Conservation (phyloP, 1,140 invertebrate species). For the Battus philenor region DNA sequence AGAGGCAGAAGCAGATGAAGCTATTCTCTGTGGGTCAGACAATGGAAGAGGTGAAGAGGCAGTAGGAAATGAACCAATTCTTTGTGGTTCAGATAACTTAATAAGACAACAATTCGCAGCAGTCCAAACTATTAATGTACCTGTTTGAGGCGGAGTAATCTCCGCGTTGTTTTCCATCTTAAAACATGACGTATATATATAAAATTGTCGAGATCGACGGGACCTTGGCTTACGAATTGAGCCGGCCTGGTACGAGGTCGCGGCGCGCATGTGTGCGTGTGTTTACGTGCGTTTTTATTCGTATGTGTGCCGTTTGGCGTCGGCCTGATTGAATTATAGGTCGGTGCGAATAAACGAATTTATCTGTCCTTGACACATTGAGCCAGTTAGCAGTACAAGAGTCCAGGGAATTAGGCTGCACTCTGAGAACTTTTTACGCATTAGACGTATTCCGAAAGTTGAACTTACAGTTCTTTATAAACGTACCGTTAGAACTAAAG, state of each 20-base stretch:
- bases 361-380: conserved; percentile 23
- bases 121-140: no score
- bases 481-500: no score
- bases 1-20: no score
- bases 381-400: background rate
- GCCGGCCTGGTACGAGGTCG: conserved; percentile 45
- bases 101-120: no score
- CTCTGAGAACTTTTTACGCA: no score
- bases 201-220: conserved; percentile 25
- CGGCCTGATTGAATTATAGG: conserved; percentile 38
- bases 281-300: conserved; percentile 12
- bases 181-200: conserved; percentile 31
- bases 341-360: conserved; percentile 27
- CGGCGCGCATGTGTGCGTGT: conserved; percentile 19
- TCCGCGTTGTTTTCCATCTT: no score
- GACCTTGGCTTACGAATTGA: conserved; percentile 57
- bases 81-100: no score
- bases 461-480: no score
- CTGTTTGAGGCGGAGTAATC: conserved; percentile 25
- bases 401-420: background rate
- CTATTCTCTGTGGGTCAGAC: no score
- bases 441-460: no score
- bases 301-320: conserved; percentile 19
- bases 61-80: no score
- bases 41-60: no score